Evolutionary conservation across 1,140 invertebrate genomes (phyloP).

Genomic region (Hyposmocoma kahamanoa): DNA sequence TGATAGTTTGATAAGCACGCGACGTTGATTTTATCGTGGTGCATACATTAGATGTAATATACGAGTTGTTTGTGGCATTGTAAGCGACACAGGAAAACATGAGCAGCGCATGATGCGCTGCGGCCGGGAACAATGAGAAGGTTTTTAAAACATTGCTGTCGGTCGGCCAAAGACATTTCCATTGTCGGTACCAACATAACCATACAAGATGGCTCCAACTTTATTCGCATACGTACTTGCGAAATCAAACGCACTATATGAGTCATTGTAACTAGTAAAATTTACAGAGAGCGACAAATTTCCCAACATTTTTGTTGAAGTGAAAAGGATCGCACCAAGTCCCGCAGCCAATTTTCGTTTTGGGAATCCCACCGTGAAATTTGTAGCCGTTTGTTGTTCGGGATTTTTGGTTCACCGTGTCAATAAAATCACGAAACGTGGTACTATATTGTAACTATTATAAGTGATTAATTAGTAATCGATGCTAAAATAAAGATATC

Average conservation of each 20-base stretch:
- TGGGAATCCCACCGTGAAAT: too few species aligned
- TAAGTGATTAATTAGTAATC: too few species aligned
- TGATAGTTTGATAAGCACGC: constrained; percentile 10
- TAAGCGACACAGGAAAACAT: constrained; percentile 30
- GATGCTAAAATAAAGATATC: too few species aligned
- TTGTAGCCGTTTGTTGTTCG: too few species aligned
- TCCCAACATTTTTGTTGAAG: too few species aligned
- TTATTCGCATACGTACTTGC: constrained; percentile 38
- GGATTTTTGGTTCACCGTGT: too few species aligned
- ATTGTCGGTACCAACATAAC: constrained; percentile 31
- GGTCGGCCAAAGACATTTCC: constrained; percentile 20
- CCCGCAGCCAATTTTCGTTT: too few species aligned
- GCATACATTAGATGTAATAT: constrained; percentile 14
- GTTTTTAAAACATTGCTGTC: constrained; percentile 33
- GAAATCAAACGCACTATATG: constrained; percentile 34
- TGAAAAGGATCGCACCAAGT: too few species aligned
- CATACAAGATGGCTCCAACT: constrained; percentile 32
- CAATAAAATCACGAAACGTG: too few species aligned
- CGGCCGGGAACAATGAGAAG: constrained; percentile 34
- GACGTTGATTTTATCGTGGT: constrained; percentile 17
- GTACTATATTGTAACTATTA: too few species aligned
- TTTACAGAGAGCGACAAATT: too few species aligned
- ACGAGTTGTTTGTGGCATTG: constrained; percentile 26
- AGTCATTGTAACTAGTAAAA: too few species aligned
- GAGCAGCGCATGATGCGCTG: constrained; percentile 22